Base-by-base conservation (phyloP, 2,113 vertebrate genomes). In the Okapia johnstoni region DNA sequence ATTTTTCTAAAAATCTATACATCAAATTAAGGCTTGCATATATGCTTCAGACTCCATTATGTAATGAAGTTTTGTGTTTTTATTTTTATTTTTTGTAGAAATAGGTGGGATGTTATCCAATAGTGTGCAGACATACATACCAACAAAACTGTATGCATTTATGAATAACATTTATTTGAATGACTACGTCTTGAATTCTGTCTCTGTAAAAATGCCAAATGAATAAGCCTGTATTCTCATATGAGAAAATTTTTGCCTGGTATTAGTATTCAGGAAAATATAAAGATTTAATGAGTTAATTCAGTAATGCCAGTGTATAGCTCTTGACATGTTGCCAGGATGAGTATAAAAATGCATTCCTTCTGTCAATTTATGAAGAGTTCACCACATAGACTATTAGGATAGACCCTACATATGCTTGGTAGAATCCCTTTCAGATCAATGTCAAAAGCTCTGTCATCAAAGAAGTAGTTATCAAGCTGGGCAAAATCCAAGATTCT, bases 401-500 rank as follows among this genome's bases (percentile, higher is more conserved):
- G 76, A 61, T 30, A 83, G 52, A 80, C 50, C 85, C 12, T 95
- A 96, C 88, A 95, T 85, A 85, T 96, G 90, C 15, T 92, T 55
- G 17, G 14, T 61, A 63, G 63, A 90, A 48, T 85, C 90, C 58
- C 55, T 88, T 96, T 90, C 85, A 85, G 81, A 76, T 94, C 90
- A 93, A 5, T 94, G 85, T 97, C 88, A 96, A 97, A 54, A 95
- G 16, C 33, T 96, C 93, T 96, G 85, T 89, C 97, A 87, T 88
- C 30, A 96, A 90, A 96, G 52, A 63, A 70, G 58, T 88, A 46
- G 23, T 88, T 88, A 86, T 88, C 50, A 91, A 86, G 16, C 88
- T 97, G 93, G 91, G 57, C 33, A 93, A 97, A 86, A 79, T 97
- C 91, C 88, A 97, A 97, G 66, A 87, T 81, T 95, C 33, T 92